Conservation (phyloP, 2,797 vertebrate genomes). For the Rallus crepitans region DNA sequence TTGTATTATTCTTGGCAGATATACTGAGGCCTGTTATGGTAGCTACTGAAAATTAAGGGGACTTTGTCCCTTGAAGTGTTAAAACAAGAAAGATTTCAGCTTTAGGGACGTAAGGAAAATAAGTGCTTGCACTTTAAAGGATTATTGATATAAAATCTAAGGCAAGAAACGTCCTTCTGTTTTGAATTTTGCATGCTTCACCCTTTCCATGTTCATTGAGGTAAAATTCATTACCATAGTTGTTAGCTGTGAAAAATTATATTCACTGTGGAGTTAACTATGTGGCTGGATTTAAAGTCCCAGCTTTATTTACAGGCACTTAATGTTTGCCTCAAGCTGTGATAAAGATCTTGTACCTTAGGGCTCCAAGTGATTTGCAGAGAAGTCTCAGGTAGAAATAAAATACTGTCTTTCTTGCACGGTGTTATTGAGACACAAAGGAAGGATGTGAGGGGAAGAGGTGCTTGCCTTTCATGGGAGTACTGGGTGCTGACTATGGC, state of each 20-base stretch:
- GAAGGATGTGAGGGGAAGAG: not conserved
- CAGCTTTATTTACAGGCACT: conserved; percentile 6
- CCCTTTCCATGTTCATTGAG: not conserved
- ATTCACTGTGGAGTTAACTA: not conserved
- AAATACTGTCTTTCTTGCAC: not conserved
- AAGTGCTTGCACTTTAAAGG: not conserved
- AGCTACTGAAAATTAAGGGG: conserved; percentile 4
- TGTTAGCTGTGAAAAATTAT: conserved; percentile 43
- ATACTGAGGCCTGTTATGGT: not conserved
- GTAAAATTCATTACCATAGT: conserved; percentile 20
- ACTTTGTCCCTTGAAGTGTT: not conserved
- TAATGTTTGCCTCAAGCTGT: not conserved
- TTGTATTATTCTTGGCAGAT: conserved; percentile 47
- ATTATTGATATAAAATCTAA: not conserved
- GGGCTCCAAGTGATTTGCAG: not conserved
- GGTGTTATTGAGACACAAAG: not conserved
- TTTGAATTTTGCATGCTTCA: conserved; percentile 7
- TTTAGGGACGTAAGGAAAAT: not conserved
- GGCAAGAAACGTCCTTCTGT: not conserved
- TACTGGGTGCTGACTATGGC: not conserved
- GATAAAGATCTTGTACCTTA: not conserved
- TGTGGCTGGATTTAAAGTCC: not conserved
- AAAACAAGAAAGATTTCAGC: not conserved
- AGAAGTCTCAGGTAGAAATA: not conserved
- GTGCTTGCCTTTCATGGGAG: not conserved